Base-by-base conservation (phyloP, 2,888 invertebrate genomes). In the Rugalucina vietnamica region DNA sequence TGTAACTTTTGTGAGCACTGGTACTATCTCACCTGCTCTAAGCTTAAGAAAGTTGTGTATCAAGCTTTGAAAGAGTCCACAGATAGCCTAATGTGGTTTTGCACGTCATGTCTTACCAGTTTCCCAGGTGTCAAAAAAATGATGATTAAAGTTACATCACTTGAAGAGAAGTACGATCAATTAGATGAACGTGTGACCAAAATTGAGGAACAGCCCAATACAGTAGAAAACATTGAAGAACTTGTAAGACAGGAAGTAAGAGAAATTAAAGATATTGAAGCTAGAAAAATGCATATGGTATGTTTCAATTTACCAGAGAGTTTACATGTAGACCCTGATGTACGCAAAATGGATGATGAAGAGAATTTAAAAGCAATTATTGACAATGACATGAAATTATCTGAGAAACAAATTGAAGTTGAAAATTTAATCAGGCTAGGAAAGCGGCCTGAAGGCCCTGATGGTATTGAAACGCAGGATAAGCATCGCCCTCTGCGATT, bases 251-350 rank as follows among this genome's bases (percentile, higher is more conserved):
- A 54, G n/a, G 54, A 54, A 54, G 54, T 18, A 14, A 54, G 54
- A 21, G 54, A 54, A 54, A 54, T 54, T 14, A 54, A n/a, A n/a
- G 54, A 54, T 21, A 54, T 54, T 54, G 54, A 21, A 8, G 14
- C 54, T 14, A 8, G 54, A 14, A 54, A 21, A 21, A 8, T 54
- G 54, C 54, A 54, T 4, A 14, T 54, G 54, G 54, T 54, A 5
- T 54, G 54, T 54, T 54, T 54, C n/a, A 54, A 54, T 54, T n/a
- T 54, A 14, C 54, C 54, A n/a, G 54, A 54, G n/a, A 54, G 54
- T 54, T 18, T 4, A 8, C 14, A 21, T 54, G 54, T 14, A 54
- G 54, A 54, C 21, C 54, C 54, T 14, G 54, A 14, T 4, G 3
- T n/a, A 4, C 14, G 54, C 21, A 54, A 54, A 21, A 8, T n/a